phyloP scores from a whole-genome alignment of 2,888 invertebrate species.

The Blastobasis lacticolella region DNA sequence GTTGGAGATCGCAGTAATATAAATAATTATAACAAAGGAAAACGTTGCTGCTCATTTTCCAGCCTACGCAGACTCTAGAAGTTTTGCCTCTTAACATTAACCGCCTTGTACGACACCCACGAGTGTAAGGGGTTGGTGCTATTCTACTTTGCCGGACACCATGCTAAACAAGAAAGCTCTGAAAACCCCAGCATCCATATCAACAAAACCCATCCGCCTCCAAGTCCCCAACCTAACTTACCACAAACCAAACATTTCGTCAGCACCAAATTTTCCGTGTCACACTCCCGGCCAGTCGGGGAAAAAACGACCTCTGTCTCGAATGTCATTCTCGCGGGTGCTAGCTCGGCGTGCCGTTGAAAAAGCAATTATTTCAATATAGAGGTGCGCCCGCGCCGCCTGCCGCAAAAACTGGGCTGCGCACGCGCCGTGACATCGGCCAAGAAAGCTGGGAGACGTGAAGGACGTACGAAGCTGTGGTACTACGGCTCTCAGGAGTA shows the following conservation, averaged over 20 bases:
- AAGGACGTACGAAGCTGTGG: too few species aligned
- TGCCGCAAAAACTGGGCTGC: constrained; percentile 50
- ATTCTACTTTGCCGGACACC: too few species aligned
- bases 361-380: constrained; percentile 74
- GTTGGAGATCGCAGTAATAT: too few species aligned
- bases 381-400: constrained; percentile 47
- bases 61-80: too few species aligned
- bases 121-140: too few species aligned
- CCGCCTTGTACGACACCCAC: too few species aligned
- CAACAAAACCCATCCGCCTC: background rate
- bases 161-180: too few species aligned
- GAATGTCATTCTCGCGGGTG: constrained; percentile 70
- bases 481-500: too few species aligned
- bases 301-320: constrained; percentile 73
- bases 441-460: too few species aligned
- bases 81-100: too few species aligned
- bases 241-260: constrained; percentile 55
- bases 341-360: constrained; percentile 52
- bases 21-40: too few species aligned
- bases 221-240: background rate
- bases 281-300: constrained; percentile 29
- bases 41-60: too few species aligned
- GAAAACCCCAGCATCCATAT: background rate
- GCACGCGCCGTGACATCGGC: constrained; percentile 53
- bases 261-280: constrained; percentile 61